Base-by-base conservation (phyloP, 1,140 invertebrate genomes). In the Temnothorax curvispinosus region DNA sequence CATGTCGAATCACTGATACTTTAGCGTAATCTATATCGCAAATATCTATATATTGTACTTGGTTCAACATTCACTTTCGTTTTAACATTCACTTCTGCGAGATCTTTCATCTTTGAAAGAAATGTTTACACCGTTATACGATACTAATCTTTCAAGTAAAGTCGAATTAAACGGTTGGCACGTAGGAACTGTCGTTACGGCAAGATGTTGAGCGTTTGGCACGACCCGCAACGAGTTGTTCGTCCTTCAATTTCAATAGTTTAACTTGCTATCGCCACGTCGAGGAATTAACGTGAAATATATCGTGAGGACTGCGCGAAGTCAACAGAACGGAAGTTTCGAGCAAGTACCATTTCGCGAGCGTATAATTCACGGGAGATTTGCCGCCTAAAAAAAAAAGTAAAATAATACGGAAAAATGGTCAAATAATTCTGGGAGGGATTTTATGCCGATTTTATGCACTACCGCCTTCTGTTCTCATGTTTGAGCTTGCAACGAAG, bases 271-370 rank as follows among this genome's bases (percentile, higher is more conserved):
- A 27, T 54, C 62, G 44, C 50, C 21, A 38, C 38, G 52, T 77
- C 38, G 50, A 41, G 54, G 35, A 86, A 86, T 86, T 81, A 82
- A 80, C 77, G 44, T 52, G 52, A 82, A 69, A 82, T 81, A 71
- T 32, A 86, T 44, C n/a, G 60, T 15, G 44, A 64, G 38, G 58
- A 44, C 44, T 41, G 71, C 54, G 38, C 6, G 77, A 47, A 76
- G 56, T 64, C 72, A 65, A 78, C 47, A 47, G 44, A 38, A 41
- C 35, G 62, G 35, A 78, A 78, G 47, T 85, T 78, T 58, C 58
- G 44, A 47, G 72, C 47, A 44, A 84, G 82, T 65, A 41, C 60
- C 44, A 38, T 76, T 81, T 56, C 50, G 56, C 56, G 71, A 32
- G 8, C 27, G 21, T 47, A 78, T 75, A 78, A 65, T 85, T 85